phyloP scores from a whole-genome alignment of 2,113 vertebrate genomes.

The Ancistrus triradiatus region DNA sequence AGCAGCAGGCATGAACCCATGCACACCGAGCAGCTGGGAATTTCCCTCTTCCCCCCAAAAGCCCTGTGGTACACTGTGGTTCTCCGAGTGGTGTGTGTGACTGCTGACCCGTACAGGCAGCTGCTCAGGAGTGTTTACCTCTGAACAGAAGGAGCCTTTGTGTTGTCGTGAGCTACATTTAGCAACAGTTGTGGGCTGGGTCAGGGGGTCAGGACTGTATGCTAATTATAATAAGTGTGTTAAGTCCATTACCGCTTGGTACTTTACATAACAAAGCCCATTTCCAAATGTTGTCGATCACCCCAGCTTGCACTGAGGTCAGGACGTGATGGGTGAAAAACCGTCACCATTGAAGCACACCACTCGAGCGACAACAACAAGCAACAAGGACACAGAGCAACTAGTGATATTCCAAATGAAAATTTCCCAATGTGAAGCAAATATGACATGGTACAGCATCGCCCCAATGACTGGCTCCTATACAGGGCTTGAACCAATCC shows the following conservation, averaged over 20 bases:
- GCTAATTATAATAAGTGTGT: neutral
- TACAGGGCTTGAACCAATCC: too few species aligned
- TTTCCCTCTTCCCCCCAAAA: conserved; percentile 3
- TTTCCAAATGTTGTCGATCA: neutral
- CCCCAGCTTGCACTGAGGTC: neutral
- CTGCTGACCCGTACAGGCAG: conserved; percentile 34
- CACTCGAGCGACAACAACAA: too few species aligned
- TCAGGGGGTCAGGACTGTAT: neutral
- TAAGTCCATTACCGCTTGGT: neutral
- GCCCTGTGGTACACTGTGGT: neutral
- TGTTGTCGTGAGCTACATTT: neutral
- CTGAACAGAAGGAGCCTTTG: conserved; percentile 20
- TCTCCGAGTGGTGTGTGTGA: conserved; percentile 13
- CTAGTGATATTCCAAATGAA: too few species aligned
- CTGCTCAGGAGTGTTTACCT: conserved; percentile 30
- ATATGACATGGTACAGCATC: too few species aligned
- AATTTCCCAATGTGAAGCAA: too few species aligned
- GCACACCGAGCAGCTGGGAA: conserved; percentile 34
- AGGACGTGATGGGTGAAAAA: too few species aligned
- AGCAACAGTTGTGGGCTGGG: conserved; percentile 5
- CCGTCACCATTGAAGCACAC: too few species aligned
- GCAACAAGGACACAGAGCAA: too few species aligned
- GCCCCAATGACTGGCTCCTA: too few species aligned
- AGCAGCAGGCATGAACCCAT: conserved; percentile 13
- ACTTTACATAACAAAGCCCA: neutral